phyloP scores from a whole-genome alignment of 2,797 vertebrate genomes.

The Pipistrellus kuhlii region DNA sequence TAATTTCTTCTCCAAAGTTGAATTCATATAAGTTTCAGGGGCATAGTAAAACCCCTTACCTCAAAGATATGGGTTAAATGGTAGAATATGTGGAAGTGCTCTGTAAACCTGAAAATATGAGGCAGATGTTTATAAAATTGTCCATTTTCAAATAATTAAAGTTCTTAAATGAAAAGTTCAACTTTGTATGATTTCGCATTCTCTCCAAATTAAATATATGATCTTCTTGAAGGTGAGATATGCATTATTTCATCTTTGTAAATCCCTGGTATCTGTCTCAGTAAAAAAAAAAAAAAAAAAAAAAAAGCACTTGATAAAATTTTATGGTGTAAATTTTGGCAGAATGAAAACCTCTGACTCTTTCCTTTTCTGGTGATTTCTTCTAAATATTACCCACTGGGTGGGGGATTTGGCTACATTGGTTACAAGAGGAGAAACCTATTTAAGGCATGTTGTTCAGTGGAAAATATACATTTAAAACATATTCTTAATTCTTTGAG shows the following conservation, averaged over 20 bases:
- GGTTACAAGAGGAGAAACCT: slow-evolving; percentile 60
- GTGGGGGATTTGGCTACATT: not conserved
- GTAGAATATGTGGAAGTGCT: slow-evolving; percentile 19
- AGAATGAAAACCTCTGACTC: not conserved
- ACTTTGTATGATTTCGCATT: slow-evolving; percentile 33
- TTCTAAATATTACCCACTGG: not conserved
- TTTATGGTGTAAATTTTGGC: slow-evolving; percentile 30
- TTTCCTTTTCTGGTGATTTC: slow-evolving; percentile 39
- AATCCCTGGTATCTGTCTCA: not conserved
- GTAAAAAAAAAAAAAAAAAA: slow-evolving; percentile 38
- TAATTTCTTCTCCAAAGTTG: slow-evolving; percentile 38
- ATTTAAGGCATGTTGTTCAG: slow-evolving; percentile 64
- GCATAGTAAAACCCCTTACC: slow-evolving; percentile 8
- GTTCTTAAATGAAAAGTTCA: slow-evolving; percentile 64
- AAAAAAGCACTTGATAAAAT: slow-evolving; percentile 22
- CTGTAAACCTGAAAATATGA: not conserved
- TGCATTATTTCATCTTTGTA: slow-evolving; percentile 59
- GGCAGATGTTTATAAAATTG: slow-evolving; percentile 38
- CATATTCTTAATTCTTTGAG: slow-evolving; percentile 57
- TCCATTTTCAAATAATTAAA: slow-evolving; percentile 55
- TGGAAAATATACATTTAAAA: slow-evolving; percentile 69
- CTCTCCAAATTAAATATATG: slow-evolving; percentile 17
- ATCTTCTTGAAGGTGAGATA: slow-evolving; percentile 12
- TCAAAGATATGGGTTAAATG: not conserved
- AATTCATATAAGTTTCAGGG: slow-evolving; percentile 29